phyloP scores from a whole-genome alignment of 2,113 vertebrate species.

The Felis chaus region DNA sequence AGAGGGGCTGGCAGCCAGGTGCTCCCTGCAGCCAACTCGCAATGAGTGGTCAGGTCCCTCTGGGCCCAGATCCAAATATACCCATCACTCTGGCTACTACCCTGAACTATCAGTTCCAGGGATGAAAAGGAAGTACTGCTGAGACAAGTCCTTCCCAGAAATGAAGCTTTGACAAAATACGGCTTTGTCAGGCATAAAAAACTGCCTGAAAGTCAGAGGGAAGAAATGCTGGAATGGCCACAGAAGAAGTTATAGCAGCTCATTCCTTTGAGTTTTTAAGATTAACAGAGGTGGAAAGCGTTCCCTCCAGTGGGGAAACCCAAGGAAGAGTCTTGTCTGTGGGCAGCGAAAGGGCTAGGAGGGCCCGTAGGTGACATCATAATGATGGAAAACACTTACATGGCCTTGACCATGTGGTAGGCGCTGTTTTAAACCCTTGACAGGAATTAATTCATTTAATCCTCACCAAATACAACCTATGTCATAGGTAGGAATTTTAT shows the following conservation, averaged over 20 bases:
- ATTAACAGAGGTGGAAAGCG: not conserved
- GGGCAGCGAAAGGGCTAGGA: not conserved
- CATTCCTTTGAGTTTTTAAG: not conserved
- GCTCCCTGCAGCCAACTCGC: not conserved
- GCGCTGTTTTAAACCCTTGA: not conserved
- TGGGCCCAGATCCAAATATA: not conserved
- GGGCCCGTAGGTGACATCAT: not conserved
- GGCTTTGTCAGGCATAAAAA: not conserved
- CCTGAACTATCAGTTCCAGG: not conserved
- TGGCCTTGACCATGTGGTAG: rapidly evolving
- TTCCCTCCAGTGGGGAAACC: not conserved
- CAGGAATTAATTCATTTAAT: not conserved
- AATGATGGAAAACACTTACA: rapidly evolving
- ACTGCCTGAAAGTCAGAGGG: not conserved
- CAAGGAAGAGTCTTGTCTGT: not conserved
- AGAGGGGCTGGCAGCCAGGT: not conserved
- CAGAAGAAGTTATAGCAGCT: rapidly evolving
- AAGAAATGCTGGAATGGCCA: rapidly evolving
- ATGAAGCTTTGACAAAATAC: not conserved
- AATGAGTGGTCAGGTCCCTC: not conserved
- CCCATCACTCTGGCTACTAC: not conserved
- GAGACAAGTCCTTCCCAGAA: conserved; percentile 3
- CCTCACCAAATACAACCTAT: not conserved
- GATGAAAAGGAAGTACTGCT: not conserved
- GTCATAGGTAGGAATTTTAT: not conserved